Percentiles rank a stretch among this genome's conserved stretches.
These are phyloP conservation scores for Tubulanus polymorphus DNA, from an alignment of 2,888 invertebrate species.

Conservation along the genomic window DNA sequence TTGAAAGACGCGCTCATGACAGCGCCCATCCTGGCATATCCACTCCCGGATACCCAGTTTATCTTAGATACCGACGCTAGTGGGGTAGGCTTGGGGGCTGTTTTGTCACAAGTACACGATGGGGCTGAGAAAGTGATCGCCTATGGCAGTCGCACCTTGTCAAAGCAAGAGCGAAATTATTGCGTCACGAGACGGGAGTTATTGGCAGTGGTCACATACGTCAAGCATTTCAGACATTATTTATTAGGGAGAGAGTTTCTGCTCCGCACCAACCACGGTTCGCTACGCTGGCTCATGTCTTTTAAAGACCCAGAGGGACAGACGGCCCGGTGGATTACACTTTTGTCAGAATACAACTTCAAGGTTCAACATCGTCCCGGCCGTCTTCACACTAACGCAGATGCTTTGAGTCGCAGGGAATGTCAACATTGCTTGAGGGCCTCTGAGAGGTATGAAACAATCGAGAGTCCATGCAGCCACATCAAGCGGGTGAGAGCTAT, in stretches of 20 bases:
- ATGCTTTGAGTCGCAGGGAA: background rate
- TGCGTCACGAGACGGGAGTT: constrained; percentile 14
- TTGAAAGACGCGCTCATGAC: constrained; percentile 6
- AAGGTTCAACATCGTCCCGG: constrained; percentile 6
- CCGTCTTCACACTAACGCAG: constrained; percentile 3
- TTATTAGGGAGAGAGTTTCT: constrained; percentile 7
- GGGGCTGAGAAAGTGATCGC: constrained; percentile 11
- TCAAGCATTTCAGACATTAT: constrained; percentile 10
- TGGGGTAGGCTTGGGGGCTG: constrained; percentile 8
- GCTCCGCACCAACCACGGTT: constrained; percentile 11
- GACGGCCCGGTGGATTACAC: constrained; percentile 10
- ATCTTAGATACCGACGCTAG: constrained; percentile 11
- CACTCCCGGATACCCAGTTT: background rate
- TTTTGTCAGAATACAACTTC: constrained; percentile 7
- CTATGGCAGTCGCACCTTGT: constrained; percentile 12
- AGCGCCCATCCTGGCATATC: constrained; percentile 14
- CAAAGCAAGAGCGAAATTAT: constrained; percentile 10
- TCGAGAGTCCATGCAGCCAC: background rate
- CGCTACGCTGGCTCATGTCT: constrained; percentile 9
- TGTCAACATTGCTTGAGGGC: background rate
- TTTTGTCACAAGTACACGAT: constrained; percentile 10
- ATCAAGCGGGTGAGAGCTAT: background rate
- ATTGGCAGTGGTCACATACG: constrained; percentile 6
- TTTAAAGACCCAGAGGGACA: constrained; percentile 9
- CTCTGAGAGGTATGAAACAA: background rate